Conservation (phyloP, 2,113 vertebrate species). For the Malurus elegans region DNA sequence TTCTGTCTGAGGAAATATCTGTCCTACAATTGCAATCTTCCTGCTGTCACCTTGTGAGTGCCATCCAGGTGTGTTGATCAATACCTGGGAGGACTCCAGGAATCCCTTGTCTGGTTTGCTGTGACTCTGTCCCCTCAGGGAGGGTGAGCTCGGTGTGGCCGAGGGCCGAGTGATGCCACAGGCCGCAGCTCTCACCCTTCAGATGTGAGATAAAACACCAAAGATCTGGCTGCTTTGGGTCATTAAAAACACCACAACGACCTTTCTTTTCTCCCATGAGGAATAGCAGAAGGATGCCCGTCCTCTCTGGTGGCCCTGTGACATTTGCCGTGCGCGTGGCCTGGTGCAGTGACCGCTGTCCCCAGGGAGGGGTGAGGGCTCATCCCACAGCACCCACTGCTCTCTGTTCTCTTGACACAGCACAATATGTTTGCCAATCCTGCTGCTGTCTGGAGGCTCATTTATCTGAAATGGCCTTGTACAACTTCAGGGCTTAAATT, state of each 20-base stretch:
- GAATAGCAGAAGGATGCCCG: not conserved
- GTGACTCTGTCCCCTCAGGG: not conserved
- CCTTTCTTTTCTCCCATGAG: not conserved
- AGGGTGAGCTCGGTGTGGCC: not conserved
- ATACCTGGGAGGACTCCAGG: not conserved
- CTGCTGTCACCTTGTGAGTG: not conserved
- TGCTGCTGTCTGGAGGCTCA: not conserved
- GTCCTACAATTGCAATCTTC: not conserved
- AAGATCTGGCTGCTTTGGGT: not conserved
- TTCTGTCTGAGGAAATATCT: not conserved
- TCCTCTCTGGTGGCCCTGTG: not conserved
- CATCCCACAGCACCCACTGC: accelerated
- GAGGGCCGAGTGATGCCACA: no score
- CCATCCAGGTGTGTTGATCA: not conserved
- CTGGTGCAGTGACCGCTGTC: not conserved
- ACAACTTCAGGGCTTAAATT: slow-evolving; percentile 3
- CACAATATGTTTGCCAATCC: not conserved
- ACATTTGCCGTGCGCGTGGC: accelerated
- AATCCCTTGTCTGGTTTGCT: accelerated
- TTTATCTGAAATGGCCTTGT: slow-evolving; percentile 9
- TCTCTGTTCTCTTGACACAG: not conserved
- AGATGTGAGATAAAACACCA: not conserved
- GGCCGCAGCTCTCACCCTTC: not conserved
- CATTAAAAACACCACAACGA: not conserved
- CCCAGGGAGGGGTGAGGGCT: accelerated